Base-by-base conservation (phyloP, 2,113 vertebrate genomes). In the Pteropus alecto region DNA sequence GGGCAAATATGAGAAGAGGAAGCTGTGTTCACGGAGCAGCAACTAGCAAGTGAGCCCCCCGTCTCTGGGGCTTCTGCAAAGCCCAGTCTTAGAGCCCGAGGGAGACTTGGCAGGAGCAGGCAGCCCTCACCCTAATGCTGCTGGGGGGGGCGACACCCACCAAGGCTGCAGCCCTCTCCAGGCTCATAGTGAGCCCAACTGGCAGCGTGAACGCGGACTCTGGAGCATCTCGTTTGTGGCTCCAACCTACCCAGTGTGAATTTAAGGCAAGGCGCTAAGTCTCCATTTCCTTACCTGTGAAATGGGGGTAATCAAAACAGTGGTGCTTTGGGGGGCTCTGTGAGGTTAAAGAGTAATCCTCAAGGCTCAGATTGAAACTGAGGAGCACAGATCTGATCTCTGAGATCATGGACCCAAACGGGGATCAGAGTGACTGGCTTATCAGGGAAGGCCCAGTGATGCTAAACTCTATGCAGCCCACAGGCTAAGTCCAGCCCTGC, bases 11-110 rank as follows among this genome's bases (percentile, higher is more conserved):
- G n/a, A 68, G 3, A 12, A 33, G 7, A 3, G 56, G 18, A 46
- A 33, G 67, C 60, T 2, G 0, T 8, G 9, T 15, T 26, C 0
- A 1, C 9, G 0, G 38, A 68, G 22, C 60, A 13, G 65, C 60
- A 16, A 41, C 2, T 3, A 9, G 16, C 13, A 6, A 24, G 38
- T 14, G 43, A 21, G 71, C 33, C 22, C 35, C 56, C 3, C 3
- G 15, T 2, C 13, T 13, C 21, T 2, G 21, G 22, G 26, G 24
- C 21, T n/a, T 3, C 2, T 0, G 43, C 24, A 43, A 60, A 93
- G 71, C 43, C 56, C 1, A 0, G 12, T 43, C 74, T 33, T 19
- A 19, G n/a, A 58, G 35, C 60, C 18, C 0, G 22, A 87, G 21
- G 16, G 73, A 35, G 10, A 15, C 46, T 30, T 6, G 18, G 65